Evolutionary conservation across 2,113 vertebrate genomes (phyloP).

Genomic region (Fregata magnificens): DNA sequence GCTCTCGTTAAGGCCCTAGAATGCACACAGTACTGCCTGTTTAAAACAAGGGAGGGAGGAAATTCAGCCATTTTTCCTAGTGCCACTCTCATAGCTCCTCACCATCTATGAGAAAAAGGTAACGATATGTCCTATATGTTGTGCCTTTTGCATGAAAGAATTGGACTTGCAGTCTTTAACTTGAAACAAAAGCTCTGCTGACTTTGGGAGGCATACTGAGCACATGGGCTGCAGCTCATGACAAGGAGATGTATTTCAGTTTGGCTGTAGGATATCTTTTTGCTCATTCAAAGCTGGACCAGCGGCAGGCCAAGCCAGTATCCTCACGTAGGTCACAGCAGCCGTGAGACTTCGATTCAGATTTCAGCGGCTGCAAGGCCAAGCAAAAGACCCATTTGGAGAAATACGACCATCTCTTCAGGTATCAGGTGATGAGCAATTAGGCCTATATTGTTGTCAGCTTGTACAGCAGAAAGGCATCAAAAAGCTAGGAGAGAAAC

Average conservation of each 20-base stretch:
- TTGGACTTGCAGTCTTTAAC: too few species aligned
- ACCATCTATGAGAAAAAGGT: not conserved
- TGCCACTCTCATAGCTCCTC: not conserved
- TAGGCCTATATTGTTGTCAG: not conserved
- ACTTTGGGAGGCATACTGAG: too few species aligned
- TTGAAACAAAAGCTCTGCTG: not conserved
- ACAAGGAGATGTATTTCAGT: too few species aligned
- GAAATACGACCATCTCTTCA: accelerated
- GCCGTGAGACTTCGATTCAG: not conserved
- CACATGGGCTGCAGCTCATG: not conserved
- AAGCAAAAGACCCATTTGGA: not conserved
- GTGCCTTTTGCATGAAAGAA: not conserved
- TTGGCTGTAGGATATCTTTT: not conserved
- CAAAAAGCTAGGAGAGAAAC: not conserved
- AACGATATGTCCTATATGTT: not conserved
- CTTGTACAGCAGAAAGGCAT: not conserved
- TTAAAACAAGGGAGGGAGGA: not conserved
- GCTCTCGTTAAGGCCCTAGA: conserved; percentile 44
- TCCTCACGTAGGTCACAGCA: too few species aligned
- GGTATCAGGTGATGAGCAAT: accelerated
- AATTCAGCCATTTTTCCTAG: conserved; percentile 3
- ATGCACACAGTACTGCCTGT: conserved; percentile 40
- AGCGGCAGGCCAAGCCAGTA: too few species aligned
- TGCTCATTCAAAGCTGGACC: too few species aligned
- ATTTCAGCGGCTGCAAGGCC: not conserved